Evolutionary conservation across 2,888 invertebrate genomes (phyloP), one percentile per base, ranked within the genome.

Genomic region (Acleris holmiana): DNA sequence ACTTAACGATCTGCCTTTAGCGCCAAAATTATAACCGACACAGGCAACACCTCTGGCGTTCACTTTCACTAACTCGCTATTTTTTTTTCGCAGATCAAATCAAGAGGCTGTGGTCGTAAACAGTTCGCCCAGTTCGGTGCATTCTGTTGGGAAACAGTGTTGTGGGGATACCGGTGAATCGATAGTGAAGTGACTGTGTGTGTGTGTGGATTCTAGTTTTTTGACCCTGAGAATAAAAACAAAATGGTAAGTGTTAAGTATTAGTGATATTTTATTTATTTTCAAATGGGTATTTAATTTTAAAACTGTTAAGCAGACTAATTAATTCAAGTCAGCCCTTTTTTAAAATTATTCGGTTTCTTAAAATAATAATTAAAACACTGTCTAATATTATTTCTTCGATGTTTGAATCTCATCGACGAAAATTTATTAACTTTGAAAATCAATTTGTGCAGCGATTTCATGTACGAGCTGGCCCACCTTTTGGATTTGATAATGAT

Each of bases 1-100:
- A 55, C 49, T 51, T 53, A 48, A 55, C 44, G 29, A 29, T 25
- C n/a, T 41, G 53, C 29, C 44, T 18, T 62, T 67, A 35, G 54
- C 59, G 63, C 63, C 63, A 59, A 67, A 67, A 62, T 50, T 19
- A 40, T 35, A 41, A 51, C 51, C 35, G 46, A 44, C 44, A 21
- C 47, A 59, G 49, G 21, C 55, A 79, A 77, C 76, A 75, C 77
- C 78, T 77, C 74, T 72, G 71, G 77, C 75, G 63, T 67, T 77
- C 74, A 77, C 85, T 85, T 85, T 85, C 85, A 85, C 85, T 85
- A 80, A 77, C 69, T 71, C 72, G 71, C 71, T 70, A 71, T 78
- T 77, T 78, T 78, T 78, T 76, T 82, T 80, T 84, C 80, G 73
- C 85, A 85, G 85, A 77, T 73, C 69, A 66, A 72, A 72, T 73